These are phyloP conservation scores for Periophthalmus modestus DNA, from an alignment of 2,113 vertebrate species.

Conservation along the genomic window DNA sequence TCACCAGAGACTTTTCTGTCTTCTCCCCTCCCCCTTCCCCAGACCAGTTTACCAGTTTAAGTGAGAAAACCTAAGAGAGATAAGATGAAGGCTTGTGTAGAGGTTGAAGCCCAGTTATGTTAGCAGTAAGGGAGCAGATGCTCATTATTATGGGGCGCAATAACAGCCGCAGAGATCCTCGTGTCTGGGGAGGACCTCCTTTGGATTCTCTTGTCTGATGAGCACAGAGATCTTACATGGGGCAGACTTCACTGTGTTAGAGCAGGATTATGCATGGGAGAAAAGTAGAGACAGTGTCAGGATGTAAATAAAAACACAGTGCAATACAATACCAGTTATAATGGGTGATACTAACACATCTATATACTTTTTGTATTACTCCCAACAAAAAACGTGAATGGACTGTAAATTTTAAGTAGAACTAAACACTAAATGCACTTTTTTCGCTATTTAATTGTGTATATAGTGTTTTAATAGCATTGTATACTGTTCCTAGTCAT, in stretches of 20 bases:
- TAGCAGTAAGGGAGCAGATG: constrained; percentile 65
- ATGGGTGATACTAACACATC: too few relatives aligned
- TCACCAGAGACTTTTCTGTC: constrained; percentile 6
- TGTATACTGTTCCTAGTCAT: too few relatives aligned
- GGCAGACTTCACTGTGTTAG: constrained; percentile 31
- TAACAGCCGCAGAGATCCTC: constrained; percentile 65
- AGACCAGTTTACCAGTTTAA: constrained; percentile 32
- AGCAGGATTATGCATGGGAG: neutral
- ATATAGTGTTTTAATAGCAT: too few relatives aligned
- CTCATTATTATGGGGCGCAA: constrained; percentile 72
- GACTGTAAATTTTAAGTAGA: too few relatives aligned
- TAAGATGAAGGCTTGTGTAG: constrained; percentile 47
- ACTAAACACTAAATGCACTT: too few relatives aligned
- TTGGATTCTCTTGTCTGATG: constrained; percentile 70
- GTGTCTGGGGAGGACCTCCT: constrained; percentile 62
- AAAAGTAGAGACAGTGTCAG: neutral
- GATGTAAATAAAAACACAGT: neutral
- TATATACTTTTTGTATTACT: too few relatives aligned
- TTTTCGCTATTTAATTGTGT: too few relatives aligned
- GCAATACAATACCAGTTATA: too few relatives aligned
- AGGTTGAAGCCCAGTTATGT: constrained; percentile 45
- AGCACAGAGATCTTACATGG: constrained; percentile 54
- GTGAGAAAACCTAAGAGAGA: constrained; percentile 29
- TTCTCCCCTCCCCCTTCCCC: neutral
- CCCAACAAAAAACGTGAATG: too few relatives aligned